These are phyloP conservation scores for Aplysina aerophoba DNA, from an alignment of 37 sponge, comb jelly and placozoan species.

Conservation along the genomic window DNA sequence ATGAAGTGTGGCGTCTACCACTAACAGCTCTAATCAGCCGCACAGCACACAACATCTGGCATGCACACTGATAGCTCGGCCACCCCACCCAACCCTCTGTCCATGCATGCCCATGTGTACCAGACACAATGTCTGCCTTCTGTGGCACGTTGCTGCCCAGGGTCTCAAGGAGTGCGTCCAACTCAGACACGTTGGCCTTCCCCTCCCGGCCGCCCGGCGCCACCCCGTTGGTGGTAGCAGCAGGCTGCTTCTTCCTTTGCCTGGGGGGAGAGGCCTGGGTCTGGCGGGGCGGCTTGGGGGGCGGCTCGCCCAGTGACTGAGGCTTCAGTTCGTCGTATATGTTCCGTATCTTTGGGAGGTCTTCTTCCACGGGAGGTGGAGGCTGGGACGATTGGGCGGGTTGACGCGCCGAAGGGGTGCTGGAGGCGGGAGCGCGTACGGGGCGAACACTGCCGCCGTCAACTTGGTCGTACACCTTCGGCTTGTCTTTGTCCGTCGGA, in stretches of 20 bases:
- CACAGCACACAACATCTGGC: neutral
- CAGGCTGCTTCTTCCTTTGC: neutral
- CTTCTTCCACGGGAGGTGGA: neutral
- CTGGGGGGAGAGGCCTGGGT: neutral
- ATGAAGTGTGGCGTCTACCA: neutral
- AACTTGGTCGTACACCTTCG: neutral
- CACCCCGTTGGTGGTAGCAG: neutral
- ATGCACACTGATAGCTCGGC: neutral
- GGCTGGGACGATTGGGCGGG: neutral
- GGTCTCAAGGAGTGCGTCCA: slow-evolving; percentile 49
- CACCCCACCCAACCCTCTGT: neutral
- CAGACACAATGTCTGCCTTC: neutral
- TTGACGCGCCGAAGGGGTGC: neutral
- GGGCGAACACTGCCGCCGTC: neutral
- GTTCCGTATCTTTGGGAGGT: slow-evolving; percentile 14
- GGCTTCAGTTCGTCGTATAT: slow-evolving; percentile 27
- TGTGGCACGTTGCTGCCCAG: slow-evolving; percentile 14
- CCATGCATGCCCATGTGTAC: neutral
- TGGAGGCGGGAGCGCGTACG: neutral
- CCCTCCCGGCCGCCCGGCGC: neutral
- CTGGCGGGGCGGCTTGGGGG: slow-evolving; percentile 11
- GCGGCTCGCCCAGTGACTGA: neutral
- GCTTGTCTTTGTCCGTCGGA: neutral
- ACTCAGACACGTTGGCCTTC: slow-evolving; percentile 42
- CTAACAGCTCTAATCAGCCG: neutral